phyloP scores from a whole-genome alignment of 2,888 invertebrate genomes.

The Pantelozetes paolii region DNA sequence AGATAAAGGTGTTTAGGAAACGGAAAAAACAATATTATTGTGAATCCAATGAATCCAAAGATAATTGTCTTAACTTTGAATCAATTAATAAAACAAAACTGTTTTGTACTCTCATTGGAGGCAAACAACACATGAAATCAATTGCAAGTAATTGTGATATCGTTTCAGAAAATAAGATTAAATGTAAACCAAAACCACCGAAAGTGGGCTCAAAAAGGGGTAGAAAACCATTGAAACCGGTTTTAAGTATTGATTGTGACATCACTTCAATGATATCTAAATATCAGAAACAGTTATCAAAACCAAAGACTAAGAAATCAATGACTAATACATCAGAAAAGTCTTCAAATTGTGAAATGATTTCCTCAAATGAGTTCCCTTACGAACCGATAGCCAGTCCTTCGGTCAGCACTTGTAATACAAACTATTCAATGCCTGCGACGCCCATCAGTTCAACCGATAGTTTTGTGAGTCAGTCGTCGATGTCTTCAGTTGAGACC shows the following conservation, averaged over 20 bases:
- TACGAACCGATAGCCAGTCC: slow-evolving; percentile 14
- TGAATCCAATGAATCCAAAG: not conserved
- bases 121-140: not conserved
- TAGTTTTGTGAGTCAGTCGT: not conserved
- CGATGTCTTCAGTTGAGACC: not conserved
- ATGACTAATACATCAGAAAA: not conserved
- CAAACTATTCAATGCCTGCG: slow-evolving; percentile 4
- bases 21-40: not conserved
- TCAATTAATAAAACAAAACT: slow-evolving; percentile 10
- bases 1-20: not conserved
- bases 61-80: not conserved
- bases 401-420: not conserved
- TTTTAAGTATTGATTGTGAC: slow-evolving; percentile 18
- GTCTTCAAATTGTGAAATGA: not conserved
- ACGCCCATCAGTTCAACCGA: slow-evolving; percentile 27
- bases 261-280: slow-evolving; percentile 1
- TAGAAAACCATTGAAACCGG: slow-evolving; percentile 1
- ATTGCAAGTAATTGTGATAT: not conserved
- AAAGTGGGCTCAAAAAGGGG: not conserved
- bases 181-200: not conserved
- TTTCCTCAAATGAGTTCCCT: not conserved
- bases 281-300: slow-evolving; percentile 19
- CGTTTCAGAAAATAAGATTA: not conserved
- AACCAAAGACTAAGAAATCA: not conserved
- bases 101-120: slow-evolving; percentile 1